Evolutionary conservation across 2,797 vertebrate species (phyloP).

Genomic region (Valencia hispanica): DNA sequence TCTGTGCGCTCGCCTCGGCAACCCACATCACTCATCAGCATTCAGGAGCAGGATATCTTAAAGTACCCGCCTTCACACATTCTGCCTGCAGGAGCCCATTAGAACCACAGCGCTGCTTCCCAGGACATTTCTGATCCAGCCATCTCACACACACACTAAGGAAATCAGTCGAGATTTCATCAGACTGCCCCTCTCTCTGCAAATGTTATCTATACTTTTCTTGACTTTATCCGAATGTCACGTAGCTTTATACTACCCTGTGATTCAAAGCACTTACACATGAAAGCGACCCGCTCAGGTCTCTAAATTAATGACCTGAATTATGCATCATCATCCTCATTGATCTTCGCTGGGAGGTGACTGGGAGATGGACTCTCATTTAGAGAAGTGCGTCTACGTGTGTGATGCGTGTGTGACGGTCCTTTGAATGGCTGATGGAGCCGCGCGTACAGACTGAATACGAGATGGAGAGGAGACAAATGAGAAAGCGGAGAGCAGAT

Average conservation of each 20-base stretch:
- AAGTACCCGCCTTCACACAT: slow-evolving; percentile 55
- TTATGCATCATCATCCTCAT: slow-evolving; percentile 64
- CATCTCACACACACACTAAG: slow-evolving; percentile 21
- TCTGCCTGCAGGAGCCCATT: slow-evolving; percentile 55
- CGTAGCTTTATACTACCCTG: slow-evolving; percentile 41
- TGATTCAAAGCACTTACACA: slow-evolving; percentile 40
- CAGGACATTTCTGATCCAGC: slow-evolving; percentile 32
- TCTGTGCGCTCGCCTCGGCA: slow-evolving; percentile 17
- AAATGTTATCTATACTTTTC: slow-evolving; percentile 20
- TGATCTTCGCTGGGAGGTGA: slow-evolving; percentile 59
- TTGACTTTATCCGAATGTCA: slow-evolving; percentile 8
- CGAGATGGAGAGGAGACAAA: slow-evolving; percentile 61
- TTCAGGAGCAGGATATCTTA: slow-evolving; percentile 44
- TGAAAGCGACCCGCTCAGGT: slow-evolving; percentile 19
- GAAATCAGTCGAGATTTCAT: slow-evolving; percentile 30
- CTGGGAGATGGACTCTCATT: slow-evolving; percentile 31
- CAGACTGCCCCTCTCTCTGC: slow-evolving; percentile 18
- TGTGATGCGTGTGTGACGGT: slow-evolving; percentile 32
- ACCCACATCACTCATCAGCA: slow-evolving; percentile 58
- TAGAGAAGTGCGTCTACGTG: slow-evolving; percentile 31
- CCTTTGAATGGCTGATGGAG: slow-evolving; percentile 52
- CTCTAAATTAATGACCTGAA: slow-evolving; percentile 62
- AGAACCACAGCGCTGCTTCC: slow-evolving; percentile 29
- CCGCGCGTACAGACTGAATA: slow-evolving; percentile 55
- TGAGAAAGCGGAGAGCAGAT: slow-evolving; percentile 59